Evolutionary conservation across 2,113 vertebrate species (phyloP), one percentile per base, ranked within the genome.

Genomic region (Steatornis caripensis): DNA sequence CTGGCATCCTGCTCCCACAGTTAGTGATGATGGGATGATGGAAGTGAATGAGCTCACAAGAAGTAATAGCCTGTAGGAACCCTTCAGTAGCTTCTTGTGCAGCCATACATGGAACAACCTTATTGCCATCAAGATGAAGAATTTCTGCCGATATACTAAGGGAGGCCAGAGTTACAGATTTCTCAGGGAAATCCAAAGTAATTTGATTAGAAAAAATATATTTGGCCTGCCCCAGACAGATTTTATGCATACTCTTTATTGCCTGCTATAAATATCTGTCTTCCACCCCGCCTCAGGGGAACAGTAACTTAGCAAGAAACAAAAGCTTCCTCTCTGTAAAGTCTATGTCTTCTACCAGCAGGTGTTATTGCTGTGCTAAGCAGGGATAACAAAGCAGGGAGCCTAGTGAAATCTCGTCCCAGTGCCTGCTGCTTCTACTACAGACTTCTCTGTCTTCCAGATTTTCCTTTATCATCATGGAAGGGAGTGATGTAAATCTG

Each of bases 101-200:
- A 89, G 80, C 29, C 57, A 41, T 21, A 49, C 16, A 30, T 45
- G 49, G 77, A 79, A 65, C 36, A 87, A 64, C 11, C n/a, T 90
- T 46, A 68, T 21, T 92, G 61, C 76, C 29, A 6, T 72, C 61
- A 93, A 54, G 72, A 91, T 93, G 83, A 92, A 82, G 77, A 76
- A 92, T 89, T 87, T 72, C 41, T 84, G 66, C 16, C 1, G 6
- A 76, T 76, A 53, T 57, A 84, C 29, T 89, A 84, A 65, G 29
- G 49, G 48, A 93, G n/a, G 57, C 45, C 5, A 8, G 57, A 76
- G 36, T 75, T 68, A 78, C 61, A 93, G 77, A 84, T 85, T 84
- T 96, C 77, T 95, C 34, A 5, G 86, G 61, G 79, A 97, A 97
- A 87, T 89, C 65, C 27, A 19, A 92, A 89, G 80, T 68, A 78